Evolutionary conservation across 2,113 vertebrate genomes (phyloP), one percentile per base, ranked within the genome.

Genomic region (Aegithalos caudatus): DNA sequence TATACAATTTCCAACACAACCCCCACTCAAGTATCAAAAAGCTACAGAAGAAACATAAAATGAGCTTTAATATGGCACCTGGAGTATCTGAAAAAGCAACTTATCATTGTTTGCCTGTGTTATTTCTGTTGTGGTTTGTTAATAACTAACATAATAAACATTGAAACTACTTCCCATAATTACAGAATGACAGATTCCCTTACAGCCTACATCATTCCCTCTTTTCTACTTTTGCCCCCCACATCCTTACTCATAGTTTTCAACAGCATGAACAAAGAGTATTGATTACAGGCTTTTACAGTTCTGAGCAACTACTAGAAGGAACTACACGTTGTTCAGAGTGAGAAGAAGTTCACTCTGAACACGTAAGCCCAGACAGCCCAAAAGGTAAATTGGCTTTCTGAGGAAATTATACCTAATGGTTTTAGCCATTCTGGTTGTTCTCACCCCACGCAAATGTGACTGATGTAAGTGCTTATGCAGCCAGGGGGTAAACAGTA

Each of bases 311-410:
- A 17, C 17, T 29, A 31, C 5, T 5, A 1, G 2, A 47, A 81
- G 38, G 45, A 74, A 21, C 23, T 45, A n/a, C 28, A 38, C 3
- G 4, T 28, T 48, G 33, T 45, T 20, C 37, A 70, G 45, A 31
- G 6, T 19, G n/a, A 65, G 58, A 47, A 61, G n/a, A 90, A n/a
- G 12, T 73, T 88, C 28, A 35, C 18, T 60, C 37, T 24, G 12
- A 38, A n/a, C 21, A 22, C 0, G 0, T n/a, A 29, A 89, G 11
- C 18, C 23, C 21, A 50, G 22, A 31, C 17, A 77, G 5, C 29
- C 35, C 0, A 1, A 56, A 80, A 82, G 17, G 12, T n/a, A 72
- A 82, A 72, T 7, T 38, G 17, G 17, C 18, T 53, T 86, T 88
- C 27, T 77, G 42, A 86, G 38, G 60, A 86, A 86, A 62, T 50